Evolutionary conservation across 1,140 invertebrate species (phyloP).

Genomic region (Nebria ingens): DNA sequence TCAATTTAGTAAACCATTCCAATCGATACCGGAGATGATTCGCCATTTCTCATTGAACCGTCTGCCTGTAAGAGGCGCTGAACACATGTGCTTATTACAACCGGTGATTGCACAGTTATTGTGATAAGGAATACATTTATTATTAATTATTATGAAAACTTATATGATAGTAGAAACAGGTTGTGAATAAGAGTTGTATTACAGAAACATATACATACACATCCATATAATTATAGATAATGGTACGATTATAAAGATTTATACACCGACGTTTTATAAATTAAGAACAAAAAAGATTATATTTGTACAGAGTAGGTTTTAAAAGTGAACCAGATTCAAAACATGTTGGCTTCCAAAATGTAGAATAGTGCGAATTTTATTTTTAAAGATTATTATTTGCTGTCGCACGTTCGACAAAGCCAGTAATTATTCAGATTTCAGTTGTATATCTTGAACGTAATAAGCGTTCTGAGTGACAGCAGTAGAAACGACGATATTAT

Average conservation of each 20-base stretch:
- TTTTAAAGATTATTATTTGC: too few species aligned
- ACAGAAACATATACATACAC: neutral
- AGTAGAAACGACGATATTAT: too few species aligned
- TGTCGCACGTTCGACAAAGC: too few species aligned
- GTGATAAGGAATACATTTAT: conserved; percentile 36
- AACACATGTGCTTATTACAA: conserved; percentile 87
- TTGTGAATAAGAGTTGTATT: conserved; percentile 4
- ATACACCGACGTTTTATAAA: conserved; percentile 7
- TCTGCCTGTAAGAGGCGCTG: conserved; percentile 85
- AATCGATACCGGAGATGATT: conserved; percentile 85
- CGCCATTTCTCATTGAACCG: conserved; percentile 84
- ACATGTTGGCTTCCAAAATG: conserved; percentile 4
- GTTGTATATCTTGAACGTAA: too few species aligned
- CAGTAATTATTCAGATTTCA: too few species aligned
- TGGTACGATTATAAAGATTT: neutral
- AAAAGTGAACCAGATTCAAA: neutral
- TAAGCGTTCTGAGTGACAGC: too few species aligned
- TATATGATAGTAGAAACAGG: conserved; percentile 7
- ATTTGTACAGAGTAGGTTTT: conserved; percentile 6
- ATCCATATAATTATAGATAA: neutral
- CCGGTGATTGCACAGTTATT: conserved; percentile 80
- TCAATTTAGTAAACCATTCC: conserved; percentile 83
- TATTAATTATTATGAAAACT: neutral
- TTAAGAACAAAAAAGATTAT: neutral
- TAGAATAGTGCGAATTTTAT: neutral